Evolutionary conservation across 2,797 vertebrate genomes (phyloP).

Genomic region (Phoeniculus purpureus): DNA sequence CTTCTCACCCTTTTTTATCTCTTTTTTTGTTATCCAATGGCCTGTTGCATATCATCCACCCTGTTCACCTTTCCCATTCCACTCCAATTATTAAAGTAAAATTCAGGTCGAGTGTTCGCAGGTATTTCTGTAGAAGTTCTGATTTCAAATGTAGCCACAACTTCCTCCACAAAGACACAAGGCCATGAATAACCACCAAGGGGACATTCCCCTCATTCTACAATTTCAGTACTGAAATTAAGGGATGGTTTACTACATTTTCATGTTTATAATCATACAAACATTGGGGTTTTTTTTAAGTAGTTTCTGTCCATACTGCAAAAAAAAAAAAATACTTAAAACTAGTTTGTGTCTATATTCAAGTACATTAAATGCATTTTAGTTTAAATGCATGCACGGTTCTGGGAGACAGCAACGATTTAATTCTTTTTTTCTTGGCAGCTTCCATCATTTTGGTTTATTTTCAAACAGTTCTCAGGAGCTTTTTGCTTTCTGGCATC

Average conservation of each 20-base stretch:
- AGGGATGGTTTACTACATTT: too few relatives aligned
- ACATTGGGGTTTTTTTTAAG: not conserved
- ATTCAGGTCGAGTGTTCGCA: not conserved
- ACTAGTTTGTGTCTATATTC: not conserved
- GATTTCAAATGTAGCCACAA: too few relatives aligned
- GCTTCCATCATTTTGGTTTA: not conserved
- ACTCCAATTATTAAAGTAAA: not conserved
- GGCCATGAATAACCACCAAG: too few relatives aligned
- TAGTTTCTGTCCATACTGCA: not conserved
- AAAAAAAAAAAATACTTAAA: not conserved
- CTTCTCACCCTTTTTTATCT: too few relatives aligned
- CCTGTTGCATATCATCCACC: too few relatives aligned
- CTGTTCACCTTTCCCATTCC: not conserved
- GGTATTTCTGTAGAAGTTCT: not conserved
- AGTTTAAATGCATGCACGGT: not conserved
- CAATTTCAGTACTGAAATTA: too few relatives aligned
- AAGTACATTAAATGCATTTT: not conserved
- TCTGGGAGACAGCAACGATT: not conserved
- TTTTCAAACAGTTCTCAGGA: not conserved
- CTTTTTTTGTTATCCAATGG: too few relatives aligned
- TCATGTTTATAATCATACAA: not conserved
- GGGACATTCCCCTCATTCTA: too few relatives aligned
- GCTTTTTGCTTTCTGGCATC: not conserved
- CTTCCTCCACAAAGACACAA: too few relatives aligned
- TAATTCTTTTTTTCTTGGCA: not conserved